Evolutionary conservation across 2,888 invertebrate species (phyloP).

Genomic region (Sphaeridia pumilis): DNA sequence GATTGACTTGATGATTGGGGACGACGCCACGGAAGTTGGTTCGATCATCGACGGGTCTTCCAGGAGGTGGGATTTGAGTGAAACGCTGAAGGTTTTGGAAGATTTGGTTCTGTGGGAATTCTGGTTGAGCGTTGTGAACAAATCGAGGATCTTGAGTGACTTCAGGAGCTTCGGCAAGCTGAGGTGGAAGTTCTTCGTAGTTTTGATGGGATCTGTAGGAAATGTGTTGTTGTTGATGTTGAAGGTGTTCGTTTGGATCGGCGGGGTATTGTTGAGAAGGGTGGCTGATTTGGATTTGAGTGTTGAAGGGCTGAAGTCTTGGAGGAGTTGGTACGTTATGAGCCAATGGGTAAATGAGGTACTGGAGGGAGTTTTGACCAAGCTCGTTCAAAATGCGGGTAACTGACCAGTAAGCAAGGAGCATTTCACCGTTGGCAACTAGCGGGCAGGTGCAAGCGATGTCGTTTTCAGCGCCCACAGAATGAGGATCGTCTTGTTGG

Average conservation of each 20-base stretch:
- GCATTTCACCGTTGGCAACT: slow-evolving; percentile 28
- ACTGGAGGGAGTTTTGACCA: slow-evolving; percentile 30
- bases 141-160: not conserved
- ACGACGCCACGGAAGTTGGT: slow-evolving; percentile 13
- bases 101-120: slow-evolving; percentile 5
- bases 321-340: slow-evolving; percentile 32
- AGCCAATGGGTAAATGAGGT: slow-evolving; percentile 29
- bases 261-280: not conserved
- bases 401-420: slow-evolving; percentile 34
- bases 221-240: not conserved
- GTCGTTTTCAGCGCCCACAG: slow-evolving; percentile 8
- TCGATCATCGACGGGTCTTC: not conserved
- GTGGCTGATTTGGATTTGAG: slow-evolving; percentile 3
- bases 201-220: not conserved
- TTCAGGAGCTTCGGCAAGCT: slow-evolving; percentile 8
- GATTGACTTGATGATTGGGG: slow-evolving; percentile 4
- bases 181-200: slow-evolving; percentile 9
- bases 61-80: slow-evolving; percentile 6
- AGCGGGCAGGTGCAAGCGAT: slow-evolving; percentile 28
- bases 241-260: not conserved
- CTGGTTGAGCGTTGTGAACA: not conserved
- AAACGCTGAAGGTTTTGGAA: slow-evolving; percentile 6
- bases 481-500: slow-evolving; percentile 13
- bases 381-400: slow-evolving; percentile 22
- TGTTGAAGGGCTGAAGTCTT: slow-evolving; percentile 18